Conservation (phyloP, 2,888 invertebrate genomes). For the Nymphalis polychloros region DNA sequence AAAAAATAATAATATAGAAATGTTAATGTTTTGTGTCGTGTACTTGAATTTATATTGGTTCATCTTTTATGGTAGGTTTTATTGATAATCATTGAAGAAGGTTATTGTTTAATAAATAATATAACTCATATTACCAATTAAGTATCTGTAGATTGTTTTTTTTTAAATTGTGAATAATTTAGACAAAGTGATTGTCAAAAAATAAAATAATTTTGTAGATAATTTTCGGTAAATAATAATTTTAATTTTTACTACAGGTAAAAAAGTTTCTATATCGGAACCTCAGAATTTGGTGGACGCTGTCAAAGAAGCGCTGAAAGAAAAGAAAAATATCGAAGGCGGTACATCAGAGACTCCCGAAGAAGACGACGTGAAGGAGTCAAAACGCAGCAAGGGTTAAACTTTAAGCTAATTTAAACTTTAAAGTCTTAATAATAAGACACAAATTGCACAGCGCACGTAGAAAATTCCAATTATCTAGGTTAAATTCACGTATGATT, state of each 20-base stretch:
- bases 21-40: no score
- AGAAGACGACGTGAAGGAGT: conserved; percentile 67
- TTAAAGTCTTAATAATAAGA: conserved; percentile 26
- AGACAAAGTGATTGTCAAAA: background rate
- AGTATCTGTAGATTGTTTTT: no score
- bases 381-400: conserved; percentile 73
- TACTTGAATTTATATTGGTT: no score
- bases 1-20: no score
- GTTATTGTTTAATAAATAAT: no score
- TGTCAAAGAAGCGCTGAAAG: conserved; percentile 82
- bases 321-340: conserved; percentile 67
- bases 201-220: background rate
- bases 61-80: no score
- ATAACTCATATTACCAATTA: no score
- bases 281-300: conserved; percentile 83
- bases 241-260: conserved; percentile 74
- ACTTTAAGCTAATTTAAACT: conserved; percentile 18
- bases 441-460: conserved; percentile 22
- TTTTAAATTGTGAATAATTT: no score
- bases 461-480: conserved; percentile 35
- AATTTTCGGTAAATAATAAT: background rate
- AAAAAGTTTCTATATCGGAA: conserved; percentile 83
- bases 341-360: conserved; percentile 48
- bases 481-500: conserved; percentile 16
- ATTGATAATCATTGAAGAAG: no score